phyloP scores from a whole-genome alignment of 1,140 invertebrate genomes.

The Steinernema feltiae region DNA sequence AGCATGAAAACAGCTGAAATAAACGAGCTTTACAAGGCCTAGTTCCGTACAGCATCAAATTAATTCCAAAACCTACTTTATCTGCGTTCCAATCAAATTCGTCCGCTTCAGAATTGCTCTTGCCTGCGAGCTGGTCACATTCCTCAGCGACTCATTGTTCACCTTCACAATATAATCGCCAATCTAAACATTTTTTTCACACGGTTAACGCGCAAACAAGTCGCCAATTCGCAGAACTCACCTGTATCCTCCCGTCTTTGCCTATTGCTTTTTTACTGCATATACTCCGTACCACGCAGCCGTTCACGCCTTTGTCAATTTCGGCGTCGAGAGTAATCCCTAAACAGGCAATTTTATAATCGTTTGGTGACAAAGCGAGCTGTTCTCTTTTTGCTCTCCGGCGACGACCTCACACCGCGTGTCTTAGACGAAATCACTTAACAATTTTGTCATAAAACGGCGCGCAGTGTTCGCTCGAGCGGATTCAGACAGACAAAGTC shows the following conservation, averaged over 20 bases:
- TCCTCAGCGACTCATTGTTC: conserved; percentile 67
- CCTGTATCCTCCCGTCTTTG: conserved; percentile 64
- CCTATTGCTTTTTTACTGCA: conserved; percentile 62
- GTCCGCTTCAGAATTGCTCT: conserved; percentile 65
- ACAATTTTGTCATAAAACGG: background rate
- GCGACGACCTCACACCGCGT: background rate
- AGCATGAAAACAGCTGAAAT: too few species aligned
- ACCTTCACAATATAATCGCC: conserved; percentile 63
- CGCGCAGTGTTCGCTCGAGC: background rate
- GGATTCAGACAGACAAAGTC: background rate
- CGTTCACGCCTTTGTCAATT: conserved; percentile 66
- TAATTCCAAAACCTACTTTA: conserved; percentile 59
- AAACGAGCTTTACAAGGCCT: background rate
- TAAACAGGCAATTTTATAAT: conserved; percentile 15
- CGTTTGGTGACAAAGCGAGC: background rate
- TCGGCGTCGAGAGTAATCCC: conserved; percentile 57
- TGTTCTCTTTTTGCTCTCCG: background rate
- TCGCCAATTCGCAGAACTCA: too few species aligned
- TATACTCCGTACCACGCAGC: conserved; percentile 65
- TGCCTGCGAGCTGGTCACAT: conserved; percentile 66
- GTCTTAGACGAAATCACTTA: background rate
- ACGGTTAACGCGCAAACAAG: too few species aligned
- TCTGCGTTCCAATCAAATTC: conserved; percentile 63
- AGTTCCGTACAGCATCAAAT: conserved; percentile 6
- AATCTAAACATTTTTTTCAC: too few species aligned